A percentile compares a stretch with the other conserved stretches of the same genome.
These are phyloP conservation scores for Cephalopholis sonnerati DNA, from an alignment of 2,113 vertebrate genomes.

Conservation along the genomic window DNA sequence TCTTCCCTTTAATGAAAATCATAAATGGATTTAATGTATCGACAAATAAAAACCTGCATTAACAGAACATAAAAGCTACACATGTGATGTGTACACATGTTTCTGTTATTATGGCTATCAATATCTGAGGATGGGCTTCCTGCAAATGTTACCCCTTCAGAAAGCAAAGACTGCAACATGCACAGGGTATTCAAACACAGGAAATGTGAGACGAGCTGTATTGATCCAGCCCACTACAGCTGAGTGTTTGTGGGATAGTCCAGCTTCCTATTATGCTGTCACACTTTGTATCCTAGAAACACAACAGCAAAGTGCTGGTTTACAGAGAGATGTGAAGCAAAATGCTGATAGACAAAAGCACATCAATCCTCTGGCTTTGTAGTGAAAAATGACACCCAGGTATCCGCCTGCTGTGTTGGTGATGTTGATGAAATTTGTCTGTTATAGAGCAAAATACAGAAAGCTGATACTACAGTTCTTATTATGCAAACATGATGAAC, in stretches of 20 bases:
- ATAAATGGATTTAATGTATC: background rate
- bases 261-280: slow-evolving; percentile 23
- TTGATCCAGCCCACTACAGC: slow-evolving; percentile 62
- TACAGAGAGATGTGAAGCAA: slow-evolving; percentile 19
- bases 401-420: background rate
- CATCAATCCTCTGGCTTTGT: slow-evolving; percentile 15
- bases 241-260: slow-evolving; percentile 51
- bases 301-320: slow-evolving; percentile 24
- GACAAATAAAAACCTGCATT: background rate
- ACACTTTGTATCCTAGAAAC: slow-evolving; percentile 44
- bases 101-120: background rate
- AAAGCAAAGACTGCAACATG: slow-evolving; percentile 21
- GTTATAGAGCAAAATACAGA: slow-evolving; percentile 3
- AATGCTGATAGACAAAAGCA: slow-evolving; percentile 13
- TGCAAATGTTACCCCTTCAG: background rate
- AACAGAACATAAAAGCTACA: background rate
- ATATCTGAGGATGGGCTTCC: background rate
- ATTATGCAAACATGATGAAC: background rate
- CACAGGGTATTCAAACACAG: slow-evolving; percentile 25
- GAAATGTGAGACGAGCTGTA: slow-evolving; percentile 64
- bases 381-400: slow-evolving; percentile 40
- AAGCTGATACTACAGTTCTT: background rate
- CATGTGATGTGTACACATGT: background rate
- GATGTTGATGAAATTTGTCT: background rate
- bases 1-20: background rate